A percentile compares a stretch with the other conserved stretches of the same genome.
Conservation (phyloP, 1,140 invertebrate genomes). For the Gerris buenoi region DNA sequence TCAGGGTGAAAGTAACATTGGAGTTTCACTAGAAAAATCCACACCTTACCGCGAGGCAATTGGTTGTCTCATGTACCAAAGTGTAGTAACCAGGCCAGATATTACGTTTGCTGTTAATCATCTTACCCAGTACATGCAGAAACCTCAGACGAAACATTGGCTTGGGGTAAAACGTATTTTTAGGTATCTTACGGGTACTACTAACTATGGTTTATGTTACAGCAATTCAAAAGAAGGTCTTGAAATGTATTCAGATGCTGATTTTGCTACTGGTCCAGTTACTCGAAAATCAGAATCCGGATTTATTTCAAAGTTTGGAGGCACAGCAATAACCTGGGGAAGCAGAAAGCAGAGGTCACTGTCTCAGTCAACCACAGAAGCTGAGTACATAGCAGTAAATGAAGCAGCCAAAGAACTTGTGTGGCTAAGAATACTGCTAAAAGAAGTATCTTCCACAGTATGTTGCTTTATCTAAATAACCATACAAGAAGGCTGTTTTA, state of each 20-base stretch:
- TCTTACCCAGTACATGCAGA: not conserved
- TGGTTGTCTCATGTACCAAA: not conserved
- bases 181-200: not conserved
- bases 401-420: not conserved
- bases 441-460: no score
- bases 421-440: not conserved
- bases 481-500: no score
- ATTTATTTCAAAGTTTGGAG: not conserved
- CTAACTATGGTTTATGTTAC: constrained; percentile 14
- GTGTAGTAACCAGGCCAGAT: not conserved
- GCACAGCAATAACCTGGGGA: constrained; percentile 6
- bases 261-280: constrained; percentile 6
- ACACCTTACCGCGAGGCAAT: not conserved
- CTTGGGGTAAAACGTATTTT: not conserved
- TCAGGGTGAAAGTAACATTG: not conserved
- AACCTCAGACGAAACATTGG: not conserved
- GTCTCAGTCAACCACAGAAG: constrained; percentile 5
- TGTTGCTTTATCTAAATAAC: no score
- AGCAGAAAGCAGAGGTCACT: not conserved
- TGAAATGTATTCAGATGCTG: constrained; percentile 5
- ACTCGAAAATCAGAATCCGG: not conserved
- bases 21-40: not conserved
- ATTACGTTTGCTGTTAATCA: not conserved
- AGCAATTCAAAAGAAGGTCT: not conserved
- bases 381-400: constrained; percentile 6